A percentile compares a stretch with the other conserved stretches of the same genome.
Evolutionary conservation across 2,888 invertebrate genomes (phyloP).

Genomic region (Anodontia alba): DNA sequence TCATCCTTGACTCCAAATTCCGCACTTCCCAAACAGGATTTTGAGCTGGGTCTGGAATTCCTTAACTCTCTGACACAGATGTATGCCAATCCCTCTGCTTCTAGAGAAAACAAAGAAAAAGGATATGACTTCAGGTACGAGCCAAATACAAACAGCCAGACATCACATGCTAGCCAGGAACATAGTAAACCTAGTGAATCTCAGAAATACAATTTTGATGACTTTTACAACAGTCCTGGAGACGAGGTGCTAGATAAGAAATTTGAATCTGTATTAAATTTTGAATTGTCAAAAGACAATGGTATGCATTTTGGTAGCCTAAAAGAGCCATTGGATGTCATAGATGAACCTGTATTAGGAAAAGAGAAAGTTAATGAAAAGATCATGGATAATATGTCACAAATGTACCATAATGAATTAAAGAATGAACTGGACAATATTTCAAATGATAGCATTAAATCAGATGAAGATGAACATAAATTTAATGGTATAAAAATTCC

Average conservation of each 20-base stretch:
- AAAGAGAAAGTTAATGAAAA: neutral
- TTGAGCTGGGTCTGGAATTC: constrained; percentile 5
- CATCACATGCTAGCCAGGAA: neutral
- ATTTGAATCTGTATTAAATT: constrained; percentile 8
- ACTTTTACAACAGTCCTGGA: constrained; percentile 5
- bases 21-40: neutral
- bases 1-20: neutral
- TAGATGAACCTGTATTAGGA: neutral
- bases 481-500: neutral
- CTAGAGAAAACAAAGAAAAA: constrained; percentile 6
- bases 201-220: constrained; percentile 9
- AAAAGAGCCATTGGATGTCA: neutral
- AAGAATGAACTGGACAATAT: constrained; percentile 6
- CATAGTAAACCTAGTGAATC: neutral
- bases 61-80: constrained; percentile 3
- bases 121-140: constrained; percentile 11
- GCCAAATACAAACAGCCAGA: neutral
- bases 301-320: constrained; percentile 4
- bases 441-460: constrained; percentile 7
- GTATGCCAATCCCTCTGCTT: constrained; percentile 4
- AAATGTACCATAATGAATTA: constrained; percentile 16
- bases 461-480: neutral
- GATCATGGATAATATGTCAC: neutral
- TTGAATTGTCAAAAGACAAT: constrained; percentile 6
- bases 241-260: neutral